A percentile compares a stretch with the other conserved stretches of the same genome.
Evolutionary conservation across 1,140 invertebrate species (phyloP).

Genomic region (Ruditapes philippinarum): DNA sequence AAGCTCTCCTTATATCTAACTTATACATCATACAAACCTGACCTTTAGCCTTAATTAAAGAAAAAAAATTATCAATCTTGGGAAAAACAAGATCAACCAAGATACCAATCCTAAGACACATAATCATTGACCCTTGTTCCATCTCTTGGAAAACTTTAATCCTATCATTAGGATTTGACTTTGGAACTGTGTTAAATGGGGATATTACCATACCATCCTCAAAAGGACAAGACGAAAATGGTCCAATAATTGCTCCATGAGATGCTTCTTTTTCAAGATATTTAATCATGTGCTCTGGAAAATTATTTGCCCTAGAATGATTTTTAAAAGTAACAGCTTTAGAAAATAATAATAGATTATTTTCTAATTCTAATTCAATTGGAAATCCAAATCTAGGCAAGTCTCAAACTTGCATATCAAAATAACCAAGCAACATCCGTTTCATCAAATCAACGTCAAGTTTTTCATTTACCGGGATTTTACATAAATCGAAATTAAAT

Average conservation of each 20-base stretch:
- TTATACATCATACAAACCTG: not conserved
- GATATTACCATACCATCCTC: not conserved
- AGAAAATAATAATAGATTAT: not conserved
- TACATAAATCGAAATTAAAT: not conserved
- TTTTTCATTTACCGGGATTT: not conserved
- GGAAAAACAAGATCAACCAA: not conserved
- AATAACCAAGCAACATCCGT: not conserved
- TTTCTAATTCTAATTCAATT: not conserved
- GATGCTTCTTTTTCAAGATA: not conserved
- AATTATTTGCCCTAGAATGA: not conserved
- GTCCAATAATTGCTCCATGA: not conserved
- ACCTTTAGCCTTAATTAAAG: not conserved
- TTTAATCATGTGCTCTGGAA: not conserved
- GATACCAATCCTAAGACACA: not conserved
- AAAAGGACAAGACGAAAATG: not conserved
- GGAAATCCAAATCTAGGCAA: not conserved
- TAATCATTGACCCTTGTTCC: not conserved
- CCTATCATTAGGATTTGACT: not conserved
- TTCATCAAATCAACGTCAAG: not conserved
- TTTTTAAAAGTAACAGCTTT: not conserved
- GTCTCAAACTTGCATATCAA: not conserved
- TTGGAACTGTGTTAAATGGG: not conserved
- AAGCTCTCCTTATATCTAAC: not conserved
- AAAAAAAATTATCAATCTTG: not conserved
- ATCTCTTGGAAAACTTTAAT: not conserved